Percentiles rank a stretch among this genome's conserved stretches.
Evolutionary conservation across 1,140 invertebrate genomes (phyloP).

Genomic region (Marisa cornuarietis): DNA sequence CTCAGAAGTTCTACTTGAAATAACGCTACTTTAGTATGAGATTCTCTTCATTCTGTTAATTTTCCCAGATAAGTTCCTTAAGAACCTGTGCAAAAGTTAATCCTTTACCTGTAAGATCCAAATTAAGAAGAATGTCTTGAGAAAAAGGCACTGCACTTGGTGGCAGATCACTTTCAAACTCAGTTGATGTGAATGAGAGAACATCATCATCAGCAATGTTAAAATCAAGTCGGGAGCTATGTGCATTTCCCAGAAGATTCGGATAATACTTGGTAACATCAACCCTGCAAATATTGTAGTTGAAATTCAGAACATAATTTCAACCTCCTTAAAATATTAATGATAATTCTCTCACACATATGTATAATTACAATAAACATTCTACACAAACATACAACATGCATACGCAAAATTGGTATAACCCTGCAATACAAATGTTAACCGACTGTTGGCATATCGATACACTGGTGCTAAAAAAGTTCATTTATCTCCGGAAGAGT

Average conservation of each 20-base stretch:
- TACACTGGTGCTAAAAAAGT: too few relatives aligned
- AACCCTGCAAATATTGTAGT: not conserved
- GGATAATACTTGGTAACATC: slow-evolving; percentile 13
- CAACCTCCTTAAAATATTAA: not conserved
- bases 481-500: too few relatives aligned
- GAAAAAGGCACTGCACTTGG: slow-evolving; percentile 22
- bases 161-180: slow-evolving; percentile 43
- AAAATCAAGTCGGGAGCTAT: slow-evolving; percentile 12
- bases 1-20: too few relatives aligned
- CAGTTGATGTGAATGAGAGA: slow-evolving; percentile 59
- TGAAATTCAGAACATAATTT: not conserved
- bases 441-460: too few relatives aligned
- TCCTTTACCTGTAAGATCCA: slow-evolving; percentile 51
- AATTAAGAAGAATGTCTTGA: slow-evolving; percentile 49
- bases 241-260: slow-evolving; percentile 1
- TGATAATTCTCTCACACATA: not conserved
- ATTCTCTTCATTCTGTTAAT: not conserved
- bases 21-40: too few relatives aligned
- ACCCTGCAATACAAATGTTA: too few relatives aligned
- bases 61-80: not conserved
- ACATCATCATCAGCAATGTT: slow-evolving; percentile 53
- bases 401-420: too few relatives aligned
- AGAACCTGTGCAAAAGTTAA: not conserved
- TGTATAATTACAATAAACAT: not conserved
- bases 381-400: not conserved